Base-by-base conservation (phyloP, 1,140 invertebrate genomes). In the Dreissena polymorpha region DNA sequence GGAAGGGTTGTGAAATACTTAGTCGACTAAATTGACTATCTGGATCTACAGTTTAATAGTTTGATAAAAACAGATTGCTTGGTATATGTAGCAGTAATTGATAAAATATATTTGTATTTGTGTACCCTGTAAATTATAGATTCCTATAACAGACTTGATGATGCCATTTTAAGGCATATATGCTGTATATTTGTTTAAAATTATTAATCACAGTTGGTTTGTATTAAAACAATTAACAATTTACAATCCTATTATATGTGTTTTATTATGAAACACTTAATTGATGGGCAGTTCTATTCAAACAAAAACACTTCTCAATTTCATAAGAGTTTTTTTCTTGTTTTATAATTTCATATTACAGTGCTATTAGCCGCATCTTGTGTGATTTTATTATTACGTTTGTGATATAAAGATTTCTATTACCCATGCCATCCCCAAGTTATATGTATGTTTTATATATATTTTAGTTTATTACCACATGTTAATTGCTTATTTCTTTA, bases 401-500 rank as follows among this genome's bases (percentile, higher is more conserved):
- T 60, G 57, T 60, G 57, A 60, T 60, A 60, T 60, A 60, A 60
- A 60, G 16, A 60, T 39, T 39, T 39, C 39, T 39, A 39, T 39
- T 5, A 39, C 39, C 57, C 21, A 60, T 60, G 21, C 16, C 21
- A 60, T 23, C 57, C 57, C 57, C 16, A 60, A 60, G 10, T 18
- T 60, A 60, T 60, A 60, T 60, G 21, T 60, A 60, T 60, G 57
- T 60, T 60, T 60, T 60, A 60, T 60, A 60, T 60, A n/a, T 60
- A 60, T 18, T 60, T 60, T 60, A 60, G 16, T 23, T 60, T 60
- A 60, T 60, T 23, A 60, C 57, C 57, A 60, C 16, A 6, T 23
- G 16, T 23, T 60, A 6, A 23, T n/a, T 23, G 16, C 57, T 60
- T 60, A 23, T n/a, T n/a, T 18, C 57, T 60, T n/a, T 60, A 60